phyloP scores from a whole-genome alignment of 2,888 invertebrate genomes.

The Lacanobia oleracea region DNA sequence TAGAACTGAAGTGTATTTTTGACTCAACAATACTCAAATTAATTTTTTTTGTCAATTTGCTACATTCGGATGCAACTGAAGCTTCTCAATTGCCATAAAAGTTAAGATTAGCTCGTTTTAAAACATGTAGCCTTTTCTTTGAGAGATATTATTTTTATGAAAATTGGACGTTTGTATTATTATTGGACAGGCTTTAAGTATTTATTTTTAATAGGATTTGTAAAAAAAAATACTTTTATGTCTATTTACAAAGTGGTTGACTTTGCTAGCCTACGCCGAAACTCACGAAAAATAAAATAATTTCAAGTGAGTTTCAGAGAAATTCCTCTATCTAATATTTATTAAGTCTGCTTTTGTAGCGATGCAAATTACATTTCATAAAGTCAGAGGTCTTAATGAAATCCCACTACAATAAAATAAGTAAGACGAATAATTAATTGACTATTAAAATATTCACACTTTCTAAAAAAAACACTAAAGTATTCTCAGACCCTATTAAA shows the following conservation, averaged over 20 bases:
- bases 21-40: constrained; percentile 42
- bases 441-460: background rate
- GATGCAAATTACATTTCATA: background rate
- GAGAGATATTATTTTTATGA: background rate
- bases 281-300: background rate
- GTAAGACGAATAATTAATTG: background rate
- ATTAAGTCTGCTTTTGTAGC: background rate
- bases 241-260: constrained; percentile 22
- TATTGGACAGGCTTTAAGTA: constrained; percentile 40
- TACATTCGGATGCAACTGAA: constrained; percentile 24
- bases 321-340: background rate
- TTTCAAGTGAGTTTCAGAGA: background rate
- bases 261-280: background rate
- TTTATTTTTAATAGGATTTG: constrained; percentile 15
- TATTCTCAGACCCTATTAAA: background rate
- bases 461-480: background rate
- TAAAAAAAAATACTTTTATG: constrained; percentile 27
- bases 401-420: background rate
- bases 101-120: constrained; percentile 38
- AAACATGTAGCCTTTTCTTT: constrained; percentile 14
- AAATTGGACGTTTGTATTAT: constrained; percentile 8
- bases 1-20: constrained; percentile 1
- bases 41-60: constrained; percentile 22
- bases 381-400: background rate
- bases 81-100: constrained; percentile 20